phyloP scores from a whole-genome alignment of 2,113 vertebrate species.

The Psittacara wagleri region DNA sequence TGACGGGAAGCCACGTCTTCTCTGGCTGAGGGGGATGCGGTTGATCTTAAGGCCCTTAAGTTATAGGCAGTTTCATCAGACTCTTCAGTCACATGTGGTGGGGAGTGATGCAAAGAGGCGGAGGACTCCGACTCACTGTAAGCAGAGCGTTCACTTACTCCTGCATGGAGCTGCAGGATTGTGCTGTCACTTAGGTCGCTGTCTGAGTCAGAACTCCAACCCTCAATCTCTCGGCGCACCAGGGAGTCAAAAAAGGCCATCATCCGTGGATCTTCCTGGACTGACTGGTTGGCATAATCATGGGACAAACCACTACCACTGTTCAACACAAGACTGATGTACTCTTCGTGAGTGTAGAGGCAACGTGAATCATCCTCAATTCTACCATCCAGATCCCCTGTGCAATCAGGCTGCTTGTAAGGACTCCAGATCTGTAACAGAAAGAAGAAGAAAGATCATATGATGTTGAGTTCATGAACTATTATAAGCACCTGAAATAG shows the following conservation, averaged over 20 bases:
- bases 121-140: slow-evolving; percentile 88
- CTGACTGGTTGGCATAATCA: slow-evolving; percentile 96
- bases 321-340: slow-evolving; percentile 96
- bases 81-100: slow-evolving; percentile 71
- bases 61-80: slow-evolving; percentile 74
- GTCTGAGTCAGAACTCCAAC: slow-evolving; percentile 98
- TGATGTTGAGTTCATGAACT: background rate
- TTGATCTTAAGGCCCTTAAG: slow-evolving; percentile 73
- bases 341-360: slow-evolving; percentile 97
- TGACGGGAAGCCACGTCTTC: slow-evolving; percentile 75
- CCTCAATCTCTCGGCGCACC: slow-evolving; percentile 95
- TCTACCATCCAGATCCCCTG: slow-evolving; percentile 90
- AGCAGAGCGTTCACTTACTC: slow-evolving; percentile 80
- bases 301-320: slow-evolving; percentile 95
- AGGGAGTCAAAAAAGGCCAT: slow-evolving; percentile 99
- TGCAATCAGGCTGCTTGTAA: slow-evolving; percentile 92
- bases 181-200: slow-evolving; percentile 94
- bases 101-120: slow-evolving; percentile 81
- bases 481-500: background rate
- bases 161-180: slow-evolving; percentile 91
- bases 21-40: slow-evolving; percentile 70
- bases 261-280: slow-evolving; percentile 97
- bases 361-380: slow-evolving; percentile 94
- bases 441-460: background rate
- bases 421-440: slow-evolving; percentile 92